Conservation (phyloP, 1,140 invertebrate species). For the Matsumurasca onukii region DNA sequence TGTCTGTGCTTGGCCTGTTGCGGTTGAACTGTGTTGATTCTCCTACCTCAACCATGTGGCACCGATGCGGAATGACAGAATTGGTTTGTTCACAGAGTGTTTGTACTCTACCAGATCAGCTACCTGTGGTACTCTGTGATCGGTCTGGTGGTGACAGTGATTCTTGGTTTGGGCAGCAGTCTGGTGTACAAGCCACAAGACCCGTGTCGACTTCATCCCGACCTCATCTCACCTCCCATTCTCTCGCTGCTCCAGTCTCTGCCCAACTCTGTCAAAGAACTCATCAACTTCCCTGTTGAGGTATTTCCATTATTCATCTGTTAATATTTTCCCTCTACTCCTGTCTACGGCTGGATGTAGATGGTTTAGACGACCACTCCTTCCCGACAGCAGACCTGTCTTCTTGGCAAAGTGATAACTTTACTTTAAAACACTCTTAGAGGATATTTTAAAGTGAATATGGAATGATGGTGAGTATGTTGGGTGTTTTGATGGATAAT, state of each 20-base stretch:
- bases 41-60: too few species aligned
- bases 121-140: constrained; percentile 79
- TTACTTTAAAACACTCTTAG: background rate
- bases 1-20: too few species aligned
- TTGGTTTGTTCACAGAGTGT: constrained; percentile 40
- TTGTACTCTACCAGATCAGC: constrained; percentile 61
- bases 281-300: constrained; percentile 26
- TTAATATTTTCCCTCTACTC: background rate
- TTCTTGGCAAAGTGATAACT: background rate
- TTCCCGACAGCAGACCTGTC: background rate
- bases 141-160: constrained; percentile 67
- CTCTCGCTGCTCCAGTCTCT: constrained; percentile 34
- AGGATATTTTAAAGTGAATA: too few species aligned
- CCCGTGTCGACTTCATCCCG: constrained; percentile 53
- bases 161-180: constrained; percentile 71
- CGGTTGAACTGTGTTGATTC: too few species aligned
- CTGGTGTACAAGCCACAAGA: constrained; percentile 61
- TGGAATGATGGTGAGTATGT: too few species aligned
- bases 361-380: background rate
- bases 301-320: background rate
- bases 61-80: too few species aligned
- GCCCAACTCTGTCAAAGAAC: constrained; percentile 33
- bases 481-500: too few species aligned
- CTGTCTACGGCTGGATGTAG: background rate
- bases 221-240: constrained; percentile 56